Evolutionary conservation across 2,113 vertebrate species (phyloP).

Genomic region (Antennarius striatus): DNA sequence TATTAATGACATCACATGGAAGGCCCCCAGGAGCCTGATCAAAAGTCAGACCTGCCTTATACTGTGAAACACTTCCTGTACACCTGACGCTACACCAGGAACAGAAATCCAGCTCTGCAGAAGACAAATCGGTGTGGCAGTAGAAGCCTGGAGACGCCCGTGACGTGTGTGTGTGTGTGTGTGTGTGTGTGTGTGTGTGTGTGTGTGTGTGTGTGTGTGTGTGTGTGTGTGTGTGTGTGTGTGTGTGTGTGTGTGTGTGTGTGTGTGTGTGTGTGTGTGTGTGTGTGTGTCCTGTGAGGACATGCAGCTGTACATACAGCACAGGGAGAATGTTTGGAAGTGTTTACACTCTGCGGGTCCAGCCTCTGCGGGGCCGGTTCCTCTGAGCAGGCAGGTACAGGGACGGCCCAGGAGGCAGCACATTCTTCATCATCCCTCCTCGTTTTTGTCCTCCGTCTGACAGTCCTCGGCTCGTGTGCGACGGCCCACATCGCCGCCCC

Average conservation of each 20-base stretch:
- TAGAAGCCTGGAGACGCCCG: too few species aligned
- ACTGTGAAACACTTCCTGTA: too few species aligned
- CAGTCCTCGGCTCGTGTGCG: slow-evolving; percentile 63
- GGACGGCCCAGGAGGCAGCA: slow-evolving; percentile 48
- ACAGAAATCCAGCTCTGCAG: too few species aligned
- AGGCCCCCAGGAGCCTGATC: too few species aligned
- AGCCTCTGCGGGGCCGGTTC: slow-evolving; percentile 36
- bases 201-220: not conserved
- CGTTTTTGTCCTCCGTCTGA: slow-evolving; percentile 69
- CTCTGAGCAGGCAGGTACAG: slow-evolving; percentile 52
- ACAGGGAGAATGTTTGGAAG: slow-evolving; percentile 50
- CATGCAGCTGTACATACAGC: slow-evolving; percentile 26
- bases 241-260: not conserved
- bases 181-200: slow-evolving; percentile 1
- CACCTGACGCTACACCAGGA: too few species aligned
- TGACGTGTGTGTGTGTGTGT: not conserved
- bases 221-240: slow-evolving; percentile 1
- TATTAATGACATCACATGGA: too few species aligned
- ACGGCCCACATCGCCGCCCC: slow-evolving; percentile 48
- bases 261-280: not conserved
- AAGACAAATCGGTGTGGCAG: too few species aligned
- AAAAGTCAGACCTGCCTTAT: too few species aligned
- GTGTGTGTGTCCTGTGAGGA: slow-evolving; percentile 23
- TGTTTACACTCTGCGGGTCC: slow-evolving; percentile 52
- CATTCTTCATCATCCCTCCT: slow-evolving; percentile 70